Conservation (phyloP, 2,888 invertebrate genomes). For the Julus scandinavius region DNA sequence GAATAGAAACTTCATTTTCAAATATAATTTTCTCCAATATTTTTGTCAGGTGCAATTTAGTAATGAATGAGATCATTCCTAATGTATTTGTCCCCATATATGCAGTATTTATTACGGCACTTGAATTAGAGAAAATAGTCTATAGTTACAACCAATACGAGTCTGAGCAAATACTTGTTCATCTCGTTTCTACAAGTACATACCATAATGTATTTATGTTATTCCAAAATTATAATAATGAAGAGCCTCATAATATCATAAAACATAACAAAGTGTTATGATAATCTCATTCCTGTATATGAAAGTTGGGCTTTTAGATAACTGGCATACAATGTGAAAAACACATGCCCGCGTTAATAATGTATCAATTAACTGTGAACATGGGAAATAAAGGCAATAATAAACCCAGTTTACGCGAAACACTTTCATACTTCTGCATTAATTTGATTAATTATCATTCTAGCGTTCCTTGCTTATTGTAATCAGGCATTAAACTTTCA, state of each 20-base stretch:
- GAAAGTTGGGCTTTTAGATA: neutral
- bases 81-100: too few relatives aligned
- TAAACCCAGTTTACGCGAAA: neutral
- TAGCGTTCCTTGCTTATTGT: neutral
- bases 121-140: too few relatives aligned
- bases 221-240: neutral
- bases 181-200: too few relatives aligned
- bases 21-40: too few relatives aligned
- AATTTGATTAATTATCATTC: neutral
- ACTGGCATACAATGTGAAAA: neutral
- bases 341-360: neutral
- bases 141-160: too few relatives aligned
- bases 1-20: too few relatives aligned
- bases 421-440: neutral
- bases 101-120: too few relatives aligned
- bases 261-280: neutral
- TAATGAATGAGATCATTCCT: too few relatives aligned
- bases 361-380: neutral
- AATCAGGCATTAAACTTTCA: neutral
- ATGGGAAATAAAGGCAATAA: neutral
- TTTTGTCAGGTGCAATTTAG: too few relatives aligned
- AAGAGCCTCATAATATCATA: neutral
- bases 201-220: neutral
- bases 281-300: neutral
- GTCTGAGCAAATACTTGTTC: too few relatives aligned